A percentile compares a stretch with the other conserved stretches of the same genome.
Evolutionary conservation across 2,888 invertebrate genomes (phyloP).

Genomic region (Lasius platythorax): DNA sequence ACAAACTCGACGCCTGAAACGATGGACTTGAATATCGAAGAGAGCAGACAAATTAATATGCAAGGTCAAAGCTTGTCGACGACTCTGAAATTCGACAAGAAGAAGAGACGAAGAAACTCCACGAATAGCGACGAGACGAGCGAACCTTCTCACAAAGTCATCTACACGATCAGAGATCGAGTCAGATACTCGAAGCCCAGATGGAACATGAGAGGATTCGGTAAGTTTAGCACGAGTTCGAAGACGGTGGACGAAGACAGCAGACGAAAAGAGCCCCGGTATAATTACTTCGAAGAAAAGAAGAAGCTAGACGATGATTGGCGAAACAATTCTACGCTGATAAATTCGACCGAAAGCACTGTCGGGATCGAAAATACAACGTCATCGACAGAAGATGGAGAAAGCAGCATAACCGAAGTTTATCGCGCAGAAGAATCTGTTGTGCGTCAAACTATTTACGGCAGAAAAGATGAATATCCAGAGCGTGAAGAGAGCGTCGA

Average conservation of each 20-base stretch:
- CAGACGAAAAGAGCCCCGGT: conserved; percentile 80
- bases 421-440: conserved; percentile 25
- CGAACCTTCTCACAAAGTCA: conserved; percentile 59
- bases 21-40: conserved; percentile 20
- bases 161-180: conserved; percentile 76
- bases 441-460: background rate
- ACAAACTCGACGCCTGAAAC: background rate
- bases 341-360: conserved; percentile 10
- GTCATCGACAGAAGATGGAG: background rate
- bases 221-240: conserved; percentile 69
- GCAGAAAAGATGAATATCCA: background rate
- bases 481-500: background rate
- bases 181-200: conserved; percentile 74
- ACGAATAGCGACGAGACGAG: conserved; percentile 17
- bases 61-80: background rate
- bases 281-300: conserved; percentile 69
- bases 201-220: conserved; percentile 55
- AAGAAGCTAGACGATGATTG: conserved; percentile 30
- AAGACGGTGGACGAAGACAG: conserved; percentile 61
- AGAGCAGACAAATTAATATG: conserved; percentile 11
- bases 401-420: conserved; percentile 15
- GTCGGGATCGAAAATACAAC: background rate
- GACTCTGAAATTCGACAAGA: background rate
- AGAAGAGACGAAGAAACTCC: conserved; percentile 4
- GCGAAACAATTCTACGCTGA: conserved; percentile 25